Conservation (phyloP, 2,888 invertebrate species). For the Dryobota labecula region DNA sequence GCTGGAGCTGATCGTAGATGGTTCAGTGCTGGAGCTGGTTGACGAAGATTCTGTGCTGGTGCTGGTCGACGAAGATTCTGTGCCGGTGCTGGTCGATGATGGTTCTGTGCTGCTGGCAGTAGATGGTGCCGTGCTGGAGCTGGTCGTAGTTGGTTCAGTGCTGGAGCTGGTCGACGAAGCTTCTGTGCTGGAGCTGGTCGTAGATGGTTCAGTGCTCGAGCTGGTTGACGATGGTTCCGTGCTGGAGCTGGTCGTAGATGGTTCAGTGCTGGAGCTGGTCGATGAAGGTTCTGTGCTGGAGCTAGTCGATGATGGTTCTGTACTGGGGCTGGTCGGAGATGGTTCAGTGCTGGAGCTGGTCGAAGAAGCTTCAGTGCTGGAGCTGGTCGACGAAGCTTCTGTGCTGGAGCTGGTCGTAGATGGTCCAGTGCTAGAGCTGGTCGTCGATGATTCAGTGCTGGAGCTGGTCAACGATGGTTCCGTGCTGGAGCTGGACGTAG, state of each 20-base stretch:
- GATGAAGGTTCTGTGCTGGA: too few species aligned
- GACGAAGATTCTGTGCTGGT: background rate
- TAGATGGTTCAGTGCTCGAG: background rate
- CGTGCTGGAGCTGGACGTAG: background rate
- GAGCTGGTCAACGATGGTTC: background rate
- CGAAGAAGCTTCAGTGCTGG: too few species aligned
- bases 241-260: too few species aligned
- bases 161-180: background rate
- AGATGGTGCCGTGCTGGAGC: background rate
- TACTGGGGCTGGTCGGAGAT: too few species aligned
- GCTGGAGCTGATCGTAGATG: background rate
- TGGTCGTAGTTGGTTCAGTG: background rate
- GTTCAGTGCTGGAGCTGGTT: background rate
- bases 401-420: background rate
- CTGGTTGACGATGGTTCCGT: too few species aligned
- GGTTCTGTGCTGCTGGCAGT: too few species aligned
- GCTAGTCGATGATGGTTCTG: too few species aligned
- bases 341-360: too few species aligned
- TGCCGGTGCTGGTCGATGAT: too few species aligned
- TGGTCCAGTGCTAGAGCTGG: background rate
- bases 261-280: too few species aligned
- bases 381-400: too few species aligned
- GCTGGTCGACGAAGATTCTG: background rate
- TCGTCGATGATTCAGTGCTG: background rate
- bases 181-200: background rate